Evolutionary conservation across 64 coral and sea anemone species (phyloP).

Genomic region (Actinia tenebrosa): DNA sequence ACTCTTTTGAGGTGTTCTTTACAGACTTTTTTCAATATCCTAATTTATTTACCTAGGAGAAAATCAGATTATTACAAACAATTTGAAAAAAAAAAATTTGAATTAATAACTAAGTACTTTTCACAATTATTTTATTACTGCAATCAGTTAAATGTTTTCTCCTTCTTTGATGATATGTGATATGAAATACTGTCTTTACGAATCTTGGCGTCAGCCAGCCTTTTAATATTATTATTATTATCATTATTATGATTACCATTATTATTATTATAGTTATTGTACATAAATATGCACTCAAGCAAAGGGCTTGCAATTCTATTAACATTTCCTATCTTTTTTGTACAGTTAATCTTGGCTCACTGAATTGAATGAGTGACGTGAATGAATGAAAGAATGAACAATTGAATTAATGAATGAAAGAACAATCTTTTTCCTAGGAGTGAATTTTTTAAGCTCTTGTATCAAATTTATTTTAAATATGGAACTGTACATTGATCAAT

Average conservation of each 20-base stretch:
- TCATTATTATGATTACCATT: slow-evolving; percentile 2
- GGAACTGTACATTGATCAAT: slow-evolving; percentile 17
- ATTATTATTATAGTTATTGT: slow-evolving; percentile 18
- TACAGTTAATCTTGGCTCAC: slow-evolving; percentile 9
- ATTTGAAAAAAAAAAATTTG: too few species aligned
- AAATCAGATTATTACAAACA: too few species aligned
- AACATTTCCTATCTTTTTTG: slow-evolving; percentile 14
- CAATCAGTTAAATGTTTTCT: too few species aligned
- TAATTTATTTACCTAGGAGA: too few species aligned
- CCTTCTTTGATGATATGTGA: neutral
- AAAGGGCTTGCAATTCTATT: slow-evolving; percentile 5
- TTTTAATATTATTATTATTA: neutral
- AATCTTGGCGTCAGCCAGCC: neutral
- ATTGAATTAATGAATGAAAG: neutral
- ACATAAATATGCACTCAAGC: slow-evolving; percentile 18
- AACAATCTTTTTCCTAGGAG: slow-evolving; percentile 18
- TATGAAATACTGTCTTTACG: neutral
- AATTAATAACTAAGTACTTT: too few species aligned
- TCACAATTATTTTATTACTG: too few species aligned
- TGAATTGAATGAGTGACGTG: neutral
- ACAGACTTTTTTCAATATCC: too few species aligned
- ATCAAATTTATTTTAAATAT: slow-evolving; percentile 27
- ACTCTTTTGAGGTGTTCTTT: too few species aligned
- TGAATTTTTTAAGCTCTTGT: slow-evolving; percentile 20
- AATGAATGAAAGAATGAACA: neutral